These are phyloP conservation scores for Falco cherrug DNA, from an alignment of 2,797 vertebrate species.

Conservation along the genomic window DNA sequence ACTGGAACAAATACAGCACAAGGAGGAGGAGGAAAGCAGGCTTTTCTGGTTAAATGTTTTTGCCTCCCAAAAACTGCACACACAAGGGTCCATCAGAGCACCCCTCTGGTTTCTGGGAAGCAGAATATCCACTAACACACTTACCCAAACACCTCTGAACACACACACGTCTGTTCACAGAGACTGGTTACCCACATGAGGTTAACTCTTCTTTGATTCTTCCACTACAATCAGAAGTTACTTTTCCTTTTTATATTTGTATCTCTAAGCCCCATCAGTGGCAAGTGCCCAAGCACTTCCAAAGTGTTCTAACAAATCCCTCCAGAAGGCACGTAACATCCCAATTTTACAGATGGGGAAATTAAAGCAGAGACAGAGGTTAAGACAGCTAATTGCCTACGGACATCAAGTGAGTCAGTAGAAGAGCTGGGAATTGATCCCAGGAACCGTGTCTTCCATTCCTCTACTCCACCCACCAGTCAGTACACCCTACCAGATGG, in stretches of 20 bases:
- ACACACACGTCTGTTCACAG: not conserved
- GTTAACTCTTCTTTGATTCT: not conserved
- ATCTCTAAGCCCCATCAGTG: not conserved
- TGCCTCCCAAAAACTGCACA: not conserved
- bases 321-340: constrained; percentile 43
- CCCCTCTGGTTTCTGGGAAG: not conserved
- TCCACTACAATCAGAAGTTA: not conserved
- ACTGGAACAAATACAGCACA: not conserved
- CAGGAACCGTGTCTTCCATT: constrained; percentile 49
- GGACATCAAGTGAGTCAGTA: constrained; percentile 54
- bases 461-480: constrained; percentile 47
- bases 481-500: constrained; percentile 53
- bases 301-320: constrained; percentile 14
- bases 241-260: constrained; percentile 3
- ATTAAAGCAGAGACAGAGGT: constrained; percentile 53
- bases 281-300: constrained; percentile 5
- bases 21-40: not conserved
- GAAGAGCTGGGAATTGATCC: constrained; percentile 59
- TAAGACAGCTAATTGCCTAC: constrained; percentile 54
- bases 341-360: constrained; percentile 53
- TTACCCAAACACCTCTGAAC: constrained; percentile 1
- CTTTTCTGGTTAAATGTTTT: not conserved
- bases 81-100: not conserved
- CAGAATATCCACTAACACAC: not conserved
- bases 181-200: not conserved